Evolutionary conservation across 37 sponge, comb jelly and placozoan species (phyloP), one percentile per base, ranked within the genome.

Genomic region (Oopsacas minuta): DNA sequence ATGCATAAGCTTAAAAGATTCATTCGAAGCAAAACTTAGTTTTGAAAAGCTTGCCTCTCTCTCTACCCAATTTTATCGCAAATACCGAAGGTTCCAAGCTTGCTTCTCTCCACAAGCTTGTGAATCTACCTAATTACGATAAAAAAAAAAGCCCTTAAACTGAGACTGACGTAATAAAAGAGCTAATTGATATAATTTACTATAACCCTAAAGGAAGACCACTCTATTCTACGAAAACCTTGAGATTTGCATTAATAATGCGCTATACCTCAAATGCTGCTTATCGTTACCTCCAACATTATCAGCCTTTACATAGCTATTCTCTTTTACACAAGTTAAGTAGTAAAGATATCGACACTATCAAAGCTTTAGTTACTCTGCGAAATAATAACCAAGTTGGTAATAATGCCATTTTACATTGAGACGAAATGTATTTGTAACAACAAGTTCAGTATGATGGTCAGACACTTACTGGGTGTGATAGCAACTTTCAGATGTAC

Each of bases 181-280:
- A 61, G 1, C 22, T 12, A 42, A 42, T 42, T n/a, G n/a, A 42
- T 17, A 17, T 42, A 42, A 8, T 17, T 17, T 42, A 42, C 15
- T 61, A 61, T 34, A 61, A 61, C 28, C 75, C 75, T 32, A 61
- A 61, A 61, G 75, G 75, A 61, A 61, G 75, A 12, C 75, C 75
- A 3, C 75, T 34, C 22, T 61, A 61, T 61, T 61, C 75, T n/a
- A 12, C 75, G 22, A 25, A 25, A 20, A 34, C 28, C 5, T 61
- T 61, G 28, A 61, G 75, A 61, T 61, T 61, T 61, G 75, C 75
- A 3, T 34, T 61, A 32, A 61, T 61, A 25, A 61, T 61, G 75
- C 75, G 75, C 22, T 61, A 61, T 34, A 61, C 75, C 22, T 61
- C 75, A 20, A 61, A 61, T 34, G 22, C 75, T 3, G 75, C 75